These are phyloP conservation scores for Epirrhoe alternata DNA, from an alignment of 2,888 invertebrate species.

Conservation along the genomic window DNA sequence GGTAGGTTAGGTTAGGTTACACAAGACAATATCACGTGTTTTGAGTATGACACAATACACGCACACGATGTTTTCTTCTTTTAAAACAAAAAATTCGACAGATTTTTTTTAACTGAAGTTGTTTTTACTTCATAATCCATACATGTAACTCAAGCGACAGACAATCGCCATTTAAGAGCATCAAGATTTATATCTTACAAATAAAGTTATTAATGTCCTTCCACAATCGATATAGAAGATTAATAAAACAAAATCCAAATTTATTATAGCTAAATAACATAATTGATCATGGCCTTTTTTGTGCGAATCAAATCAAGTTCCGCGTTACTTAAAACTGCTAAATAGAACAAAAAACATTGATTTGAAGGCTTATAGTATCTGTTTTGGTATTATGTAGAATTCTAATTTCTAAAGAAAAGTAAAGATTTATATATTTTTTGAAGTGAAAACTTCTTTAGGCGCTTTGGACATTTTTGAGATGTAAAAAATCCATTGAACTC, in stretches of 20 bases:
- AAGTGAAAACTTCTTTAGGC: too few relatives aligned
- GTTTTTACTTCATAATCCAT: too few relatives aligned
- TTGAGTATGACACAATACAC: too few relatives aligned
- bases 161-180: neutral
- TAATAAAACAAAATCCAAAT: constrained; percentile 34
- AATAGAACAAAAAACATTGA: constrained; percentile 41
- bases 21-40: too few relatives aligned
- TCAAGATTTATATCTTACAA: neutral
- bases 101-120: too few relatives aligned
- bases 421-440: neutral
- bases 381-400: neutral
- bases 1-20: too few relatives aligned
- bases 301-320: constrained; percentile 54
- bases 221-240: constrained; percentile 8
- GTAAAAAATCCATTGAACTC: too few relatives aligned
- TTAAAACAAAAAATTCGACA: too few relatives aligned
- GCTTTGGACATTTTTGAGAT: too few relatives aligned
- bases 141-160: too few relatives aligned
- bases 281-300: constrained; percentile 67
- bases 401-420: neutral
- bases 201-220: constrained; percentile 18
- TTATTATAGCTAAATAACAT: constrained; percentile 50
- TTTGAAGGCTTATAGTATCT: constrained; percentile 24
- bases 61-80: too few relatives aligned
- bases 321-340: constrained; percentile 51